These are phyloP conservation scores for Andrena haemorrhoa DNA, from an alignment of 2,888 invertebrate species.

Conservation along the genomic window DNA sequence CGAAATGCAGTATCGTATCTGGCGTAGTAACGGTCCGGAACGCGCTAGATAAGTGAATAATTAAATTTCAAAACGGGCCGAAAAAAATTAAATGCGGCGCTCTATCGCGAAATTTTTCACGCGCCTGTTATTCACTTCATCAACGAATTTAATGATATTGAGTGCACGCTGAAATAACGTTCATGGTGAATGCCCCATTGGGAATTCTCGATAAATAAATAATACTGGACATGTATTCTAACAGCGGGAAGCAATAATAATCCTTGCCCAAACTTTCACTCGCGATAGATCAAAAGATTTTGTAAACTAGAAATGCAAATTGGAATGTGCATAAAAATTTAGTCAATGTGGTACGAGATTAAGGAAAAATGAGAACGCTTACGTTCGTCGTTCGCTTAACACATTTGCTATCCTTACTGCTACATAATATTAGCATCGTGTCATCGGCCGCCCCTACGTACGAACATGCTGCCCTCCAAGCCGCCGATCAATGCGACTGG, in stretches of 20 bases:
- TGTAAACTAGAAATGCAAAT: conserved; percentile 9
- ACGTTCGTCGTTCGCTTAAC: conserved; percentile 12
- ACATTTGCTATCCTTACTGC: conserved; percentile 27
- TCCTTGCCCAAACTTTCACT: neutral
- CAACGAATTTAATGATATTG: neutral
- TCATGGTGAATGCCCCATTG: neutral
- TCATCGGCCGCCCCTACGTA: conserved; percentile 47
- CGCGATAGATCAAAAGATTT: neutral
- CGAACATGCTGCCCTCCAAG: conserved; percentile 59
- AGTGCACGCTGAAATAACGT: neutral
- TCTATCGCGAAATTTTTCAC: neutral
- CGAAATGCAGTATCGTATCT: neutral
- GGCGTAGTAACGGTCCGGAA: neutral
- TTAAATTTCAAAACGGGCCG: neutral
- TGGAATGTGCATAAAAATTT: conserved; percentile 10
- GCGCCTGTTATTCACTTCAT: neutral
- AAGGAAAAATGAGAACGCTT: conserved; percentile 51
- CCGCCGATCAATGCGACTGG: conserved; percentile 84
- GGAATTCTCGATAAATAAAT: neutral
- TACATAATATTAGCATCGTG: conserved; percentile 29
- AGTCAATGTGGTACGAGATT: neutral
- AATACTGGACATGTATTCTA: neutral
- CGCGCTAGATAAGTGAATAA: conserved; percentile 4
- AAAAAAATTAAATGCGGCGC: neutral
- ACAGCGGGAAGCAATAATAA: neutral